Base-by-base conservation (phyloP, 2,113 vertebrate genomes). In the Callipepla squamata region DNA sequence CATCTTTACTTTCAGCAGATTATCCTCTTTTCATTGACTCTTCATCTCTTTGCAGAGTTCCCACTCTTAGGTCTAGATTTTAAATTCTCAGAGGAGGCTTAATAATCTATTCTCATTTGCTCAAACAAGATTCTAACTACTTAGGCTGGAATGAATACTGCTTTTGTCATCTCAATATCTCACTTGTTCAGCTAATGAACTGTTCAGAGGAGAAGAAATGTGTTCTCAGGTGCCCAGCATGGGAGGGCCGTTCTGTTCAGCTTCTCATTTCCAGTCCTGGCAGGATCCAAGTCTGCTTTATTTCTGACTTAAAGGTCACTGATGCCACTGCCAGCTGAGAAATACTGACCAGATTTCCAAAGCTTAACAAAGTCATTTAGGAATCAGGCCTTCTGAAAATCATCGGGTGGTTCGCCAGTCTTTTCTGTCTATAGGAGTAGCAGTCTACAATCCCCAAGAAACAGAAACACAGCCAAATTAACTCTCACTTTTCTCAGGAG, bases 161-260 rank as follows among this genome's bases (percentile, higher is more conserved):
- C 16, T 79, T 84, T 91, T 85, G 34, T 68, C 5, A 1, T 57
- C 22, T 57, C 20, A 45, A 0, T 59, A 47, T 38, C 32, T 91
- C 51, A 32, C n/a, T 69, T 69, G 14, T 57, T 84, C n/a, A 77
- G 11, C 8, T 77, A 51, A 40, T 36, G 7, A 83, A 42, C 10
- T 58, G 3, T 11, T 67, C 2, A 1, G 21, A 83, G 32, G 7
- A 80, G 34, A 58, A 77, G 25, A 19, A 47, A 4, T 0, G 0
- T 6, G 3, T 8, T 44, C 66, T 57, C 40, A 50, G 9, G 7
- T 80, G n/a, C 18, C 6, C 1, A 2, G 4, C 7, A 30, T 55
- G 21, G 11, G 19, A 83, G 8, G 5, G 17, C 40, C 66, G 2
- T 70, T 89, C 38, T 42, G 4, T 81, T 36, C 23, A 69, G 18